Percentiles rank a stretch among this genome's conserved stretches.
phyloP scores from a whole-genome alignment of 2,113 vertebrate species.

The Pterocles gutturalis region DNA sequence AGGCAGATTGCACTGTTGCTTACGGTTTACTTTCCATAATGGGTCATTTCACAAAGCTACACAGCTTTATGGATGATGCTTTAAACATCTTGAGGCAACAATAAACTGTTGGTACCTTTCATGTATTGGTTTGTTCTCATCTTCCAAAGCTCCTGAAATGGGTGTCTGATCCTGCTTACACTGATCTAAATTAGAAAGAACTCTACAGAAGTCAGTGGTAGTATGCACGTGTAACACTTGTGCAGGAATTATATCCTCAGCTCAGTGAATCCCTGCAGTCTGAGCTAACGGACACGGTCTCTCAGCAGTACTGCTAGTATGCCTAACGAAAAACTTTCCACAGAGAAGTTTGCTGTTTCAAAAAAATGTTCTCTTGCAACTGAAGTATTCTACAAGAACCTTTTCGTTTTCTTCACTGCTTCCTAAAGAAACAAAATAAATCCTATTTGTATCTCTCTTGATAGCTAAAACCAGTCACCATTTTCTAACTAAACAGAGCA shows the following conservation, averaged over 20 bases:
- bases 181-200: background rate
- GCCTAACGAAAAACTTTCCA: background rate
- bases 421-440: background rate
- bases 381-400: background rate
- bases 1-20: background rate
- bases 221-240: background rate
- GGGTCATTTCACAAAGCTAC: background rate
- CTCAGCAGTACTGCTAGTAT: background rate
- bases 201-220: background rate
- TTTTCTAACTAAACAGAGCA: background rate
- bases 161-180: background rate
- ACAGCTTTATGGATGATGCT: background rate
- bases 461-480: background rate
- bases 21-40: background rate
- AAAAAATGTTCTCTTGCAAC: background rate
- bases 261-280: background rate
- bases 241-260: background rate
- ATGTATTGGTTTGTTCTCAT: background rate
- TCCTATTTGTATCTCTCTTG: background rate
- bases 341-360: background rate
- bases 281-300: background rate
- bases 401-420: background rate
- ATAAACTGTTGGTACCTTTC: background rate
- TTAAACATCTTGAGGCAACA: background rate
- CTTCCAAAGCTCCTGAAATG: background rate